Conservation (phyloP, 53 echinoderm and acorn worm genomes). For the Holothuria scabra region DNA sequence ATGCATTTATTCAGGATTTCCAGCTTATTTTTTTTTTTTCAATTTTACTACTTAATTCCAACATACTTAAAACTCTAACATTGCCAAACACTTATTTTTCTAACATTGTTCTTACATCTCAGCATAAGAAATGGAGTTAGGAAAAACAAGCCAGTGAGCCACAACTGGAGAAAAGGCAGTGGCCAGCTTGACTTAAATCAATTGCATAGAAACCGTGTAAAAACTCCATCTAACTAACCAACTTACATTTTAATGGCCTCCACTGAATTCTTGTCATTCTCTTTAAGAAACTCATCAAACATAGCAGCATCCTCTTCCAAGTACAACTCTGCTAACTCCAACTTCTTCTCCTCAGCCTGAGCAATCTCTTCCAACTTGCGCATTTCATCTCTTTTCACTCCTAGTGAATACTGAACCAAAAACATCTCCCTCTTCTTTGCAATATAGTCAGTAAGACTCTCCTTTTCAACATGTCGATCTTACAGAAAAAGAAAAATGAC, state of each 20-base stretch:
- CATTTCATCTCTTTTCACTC: constrained; percentile 99
- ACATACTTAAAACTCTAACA: too few species aligned
- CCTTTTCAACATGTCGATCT: constrained; percentile 98
- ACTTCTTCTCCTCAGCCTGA: constrained; percentile 94
- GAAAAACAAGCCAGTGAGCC: too few species aligned
- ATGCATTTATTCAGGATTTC: too few species aligned
- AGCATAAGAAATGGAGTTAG: too few species aligned
- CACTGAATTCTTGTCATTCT: constrained; percentile 99
- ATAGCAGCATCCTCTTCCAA: constrained; percentile 99
- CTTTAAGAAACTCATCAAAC: constrained; percentile 99
- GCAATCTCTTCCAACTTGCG: constrained; percentile 98
- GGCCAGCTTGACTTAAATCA: too few species aligned
- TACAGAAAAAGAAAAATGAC: too few species aligned
- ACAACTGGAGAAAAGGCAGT: too few species aligned
- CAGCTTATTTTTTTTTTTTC: too few species aligned
- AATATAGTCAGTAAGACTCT: constrained; percentile 98
- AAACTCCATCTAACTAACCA: too few species aligned
- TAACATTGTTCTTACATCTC: constrained; percentile 61
- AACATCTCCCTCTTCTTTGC: constrained; percentile 99
- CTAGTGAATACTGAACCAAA: constrained; percentile 97
- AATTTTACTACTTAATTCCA: too few species aligned
- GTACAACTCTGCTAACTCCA: constrained; percentile 97
- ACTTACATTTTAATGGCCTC: constrained; percentile 98
- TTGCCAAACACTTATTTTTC: not conserved
- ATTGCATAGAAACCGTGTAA: too few species aligned